These are phyloP conservation scores for Setophaga kirtlandii DNA, from an alignment of 2,113 vertebrate genomes.

Conservation along the genomic window DNA sequence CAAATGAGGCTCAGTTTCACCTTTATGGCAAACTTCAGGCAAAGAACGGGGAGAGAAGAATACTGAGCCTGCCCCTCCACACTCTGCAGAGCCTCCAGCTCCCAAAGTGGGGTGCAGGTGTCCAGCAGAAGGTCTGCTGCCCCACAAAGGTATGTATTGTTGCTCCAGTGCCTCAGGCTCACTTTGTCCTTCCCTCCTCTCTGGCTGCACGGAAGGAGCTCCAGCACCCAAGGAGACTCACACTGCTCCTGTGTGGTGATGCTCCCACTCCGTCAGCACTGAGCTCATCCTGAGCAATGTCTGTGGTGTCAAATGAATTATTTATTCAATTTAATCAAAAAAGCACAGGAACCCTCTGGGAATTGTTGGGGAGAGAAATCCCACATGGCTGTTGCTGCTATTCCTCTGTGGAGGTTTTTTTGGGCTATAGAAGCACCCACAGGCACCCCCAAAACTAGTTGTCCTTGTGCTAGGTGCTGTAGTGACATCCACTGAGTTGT, in stretches of 20 bases:
- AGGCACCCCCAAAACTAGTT: not conserved
- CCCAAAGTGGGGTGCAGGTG: not conserved
- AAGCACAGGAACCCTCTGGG: not conserved
- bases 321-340: not conserved
- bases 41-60: not conserved
- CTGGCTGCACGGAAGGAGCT: not conserved
- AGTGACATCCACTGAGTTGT: not conserved
- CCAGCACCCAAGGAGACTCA: not conserved
- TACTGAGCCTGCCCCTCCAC: not conserved
- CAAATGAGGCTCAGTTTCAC: not conserved
- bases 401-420: not conserved
- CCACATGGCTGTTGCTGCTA: not conserved
- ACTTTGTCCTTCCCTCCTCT: not conserved
- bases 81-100: not conserved
- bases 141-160: fast-evolving
- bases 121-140: not conserved
- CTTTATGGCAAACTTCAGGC: not conserved
- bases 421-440: not conserved
- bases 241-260: not conserved
- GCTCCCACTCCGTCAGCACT: not conserved
- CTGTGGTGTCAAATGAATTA: not conserved
- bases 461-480: not conserved
- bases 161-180: not conserved
- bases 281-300: not conserved
- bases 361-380: not conserved